Evolutionary conservation across 2,113 vertebrate genomes (phyloP).

Genomic region (Choloepus hoffmanni): DNA sequence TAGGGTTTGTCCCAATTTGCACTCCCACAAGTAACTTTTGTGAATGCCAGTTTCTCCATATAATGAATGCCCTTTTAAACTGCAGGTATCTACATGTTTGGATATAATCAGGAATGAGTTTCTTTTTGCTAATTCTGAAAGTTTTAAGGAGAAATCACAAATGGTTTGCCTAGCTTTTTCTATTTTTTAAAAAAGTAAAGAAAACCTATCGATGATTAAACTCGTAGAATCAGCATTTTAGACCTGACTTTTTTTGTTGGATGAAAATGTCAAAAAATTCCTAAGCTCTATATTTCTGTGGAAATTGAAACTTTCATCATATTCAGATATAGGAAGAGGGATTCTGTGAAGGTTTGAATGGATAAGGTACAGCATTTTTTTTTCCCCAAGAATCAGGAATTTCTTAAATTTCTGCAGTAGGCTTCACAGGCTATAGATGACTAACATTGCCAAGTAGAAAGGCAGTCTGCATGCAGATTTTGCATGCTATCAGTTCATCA

Average conservation of each 20-base stretch:
- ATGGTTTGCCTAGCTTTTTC: conserved; percentile 33
- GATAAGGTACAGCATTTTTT: background rate
- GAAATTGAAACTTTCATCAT: background rate
- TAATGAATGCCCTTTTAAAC: background rate
- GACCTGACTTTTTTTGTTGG: background rate
- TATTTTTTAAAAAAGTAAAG: background rate
- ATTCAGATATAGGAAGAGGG: background rate
- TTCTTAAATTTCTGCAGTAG: background rate
- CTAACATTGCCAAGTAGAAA: background rate
- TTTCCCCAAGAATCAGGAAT: background rate
- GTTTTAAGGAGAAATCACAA: conserved; percentile 48
- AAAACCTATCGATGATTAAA: conserved; percentile 1
- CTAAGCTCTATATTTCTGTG: background rate
- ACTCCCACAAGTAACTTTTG: background rate
- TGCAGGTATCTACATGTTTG: background rate
- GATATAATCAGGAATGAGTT: background rate
- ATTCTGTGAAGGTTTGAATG: background rate
- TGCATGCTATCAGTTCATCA: background rate
- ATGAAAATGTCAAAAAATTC: background rate
- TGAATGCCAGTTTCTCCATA: background rate
- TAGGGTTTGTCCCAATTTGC: background rate
- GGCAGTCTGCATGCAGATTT: background rate
- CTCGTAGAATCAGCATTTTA: conserved; percentile 23
- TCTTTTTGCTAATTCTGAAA: conserved; percentile 39
- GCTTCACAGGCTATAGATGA: background rate